phyloP scores from a whole-genome alignment of 2,888 invertebrate species.

The Agrilus mali region DNA sequence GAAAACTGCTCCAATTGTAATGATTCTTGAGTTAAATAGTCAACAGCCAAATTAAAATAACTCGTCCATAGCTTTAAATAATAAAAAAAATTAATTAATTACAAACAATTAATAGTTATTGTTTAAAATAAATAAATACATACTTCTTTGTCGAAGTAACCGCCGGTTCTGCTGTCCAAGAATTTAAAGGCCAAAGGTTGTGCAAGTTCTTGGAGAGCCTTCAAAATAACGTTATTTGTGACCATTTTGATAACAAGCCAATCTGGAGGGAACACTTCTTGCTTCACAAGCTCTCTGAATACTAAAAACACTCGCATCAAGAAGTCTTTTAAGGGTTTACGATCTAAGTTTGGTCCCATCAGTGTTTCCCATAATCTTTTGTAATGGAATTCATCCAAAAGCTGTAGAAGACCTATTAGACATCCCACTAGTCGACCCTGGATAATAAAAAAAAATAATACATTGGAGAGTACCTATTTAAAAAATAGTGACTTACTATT shows the following conservation, averaged over 20 bases:
- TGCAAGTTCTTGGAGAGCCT: constrained; percentile 76
- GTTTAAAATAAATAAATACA: constrained; percentile 2
- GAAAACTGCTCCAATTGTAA: constrained; percentile 71
- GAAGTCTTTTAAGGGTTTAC: constrained; percentile 76
- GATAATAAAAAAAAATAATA: constrained; percentile 11
- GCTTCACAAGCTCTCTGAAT: constrained; percentile 65
- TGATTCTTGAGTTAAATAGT: constrained; percentile 68
- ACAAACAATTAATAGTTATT: neutral
- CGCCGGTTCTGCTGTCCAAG: constrained; percentile 52
- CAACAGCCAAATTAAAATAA: constrained; percentile 69
- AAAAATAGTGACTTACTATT: constrained; percentile 15
- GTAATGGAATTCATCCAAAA: constrained; percentile 81
- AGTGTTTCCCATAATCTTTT: constrained; percentile 75
- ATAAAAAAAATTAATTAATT: constrained; percentile 13
- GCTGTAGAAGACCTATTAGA: constrained; percentile 70
- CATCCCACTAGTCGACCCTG: constrained; percentile 80
- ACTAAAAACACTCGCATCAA: constrained; percentile 70
- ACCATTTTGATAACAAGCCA: constrained; percentile 87
- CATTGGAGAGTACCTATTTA: neutral
- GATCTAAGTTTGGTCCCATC: constrained; percentile 52
- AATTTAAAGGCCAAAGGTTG: constrained; percentile 78
- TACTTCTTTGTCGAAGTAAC: constrained; percentile 67
- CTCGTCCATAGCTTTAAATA: constrained; percentile 45
- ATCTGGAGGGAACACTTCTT: constrained; percentile 73
- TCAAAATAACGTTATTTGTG: constrained; percentile 73